Evolutionary conservation across 2,113 vertebrate genomes (phyloP).

Genomic region (Eublepharis macularius): DNA sequence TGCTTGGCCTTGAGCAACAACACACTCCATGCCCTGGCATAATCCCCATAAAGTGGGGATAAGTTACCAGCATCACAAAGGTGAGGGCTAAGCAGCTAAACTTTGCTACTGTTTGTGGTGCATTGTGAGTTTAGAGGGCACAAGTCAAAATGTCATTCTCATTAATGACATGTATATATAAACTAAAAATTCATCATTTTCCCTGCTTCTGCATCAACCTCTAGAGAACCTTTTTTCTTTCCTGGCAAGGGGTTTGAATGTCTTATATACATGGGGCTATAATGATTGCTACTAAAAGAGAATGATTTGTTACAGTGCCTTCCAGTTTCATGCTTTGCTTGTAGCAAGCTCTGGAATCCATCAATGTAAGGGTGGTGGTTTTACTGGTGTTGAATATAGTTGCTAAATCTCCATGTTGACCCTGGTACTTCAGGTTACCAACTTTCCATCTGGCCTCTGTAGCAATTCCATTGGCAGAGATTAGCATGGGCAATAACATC

Average conservation of each 20-base stretch:
- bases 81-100: no score
- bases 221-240: background rate
- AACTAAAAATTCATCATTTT: background rate
- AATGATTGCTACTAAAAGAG: background rate
- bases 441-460: background rate
- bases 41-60: no score
- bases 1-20: no score
- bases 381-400: background rate
- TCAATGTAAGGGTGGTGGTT: background rate
- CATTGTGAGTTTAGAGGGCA: no score
- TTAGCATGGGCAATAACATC: background rate
- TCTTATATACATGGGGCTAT: background rate
- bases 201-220: background rate
- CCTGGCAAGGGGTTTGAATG: background rate
- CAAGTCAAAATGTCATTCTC: background rate
- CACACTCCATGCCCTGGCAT: no score
- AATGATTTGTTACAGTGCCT: background rate
- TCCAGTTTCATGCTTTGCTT: background rate
- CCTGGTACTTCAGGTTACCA: background rate
- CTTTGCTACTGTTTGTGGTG: no score
- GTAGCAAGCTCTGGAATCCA: background rate
- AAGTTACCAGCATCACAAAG: no score
- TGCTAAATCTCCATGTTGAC: background rate
- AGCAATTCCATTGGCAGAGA: background rate
- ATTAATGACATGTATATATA: background rate